Percentiles rank a stretch among this genome's conserved stretches.
These are phyloP conservation scores for Andrena minutula DNA, from an alignment of 2,888 invertebrate species.

Conservation along the genomic window DNA sequence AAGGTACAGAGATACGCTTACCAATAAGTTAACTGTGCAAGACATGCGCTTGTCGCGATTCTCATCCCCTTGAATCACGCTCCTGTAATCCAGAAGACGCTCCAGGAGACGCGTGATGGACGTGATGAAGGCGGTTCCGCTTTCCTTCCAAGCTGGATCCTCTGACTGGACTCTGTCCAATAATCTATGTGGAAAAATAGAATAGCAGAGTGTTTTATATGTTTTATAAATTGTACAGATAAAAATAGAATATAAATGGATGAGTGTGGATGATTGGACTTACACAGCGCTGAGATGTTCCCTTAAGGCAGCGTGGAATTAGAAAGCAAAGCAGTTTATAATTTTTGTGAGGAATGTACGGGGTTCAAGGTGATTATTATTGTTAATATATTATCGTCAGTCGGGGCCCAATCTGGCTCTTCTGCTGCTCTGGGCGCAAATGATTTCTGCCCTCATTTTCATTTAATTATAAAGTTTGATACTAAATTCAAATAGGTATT, in stretches of 20 bases:
- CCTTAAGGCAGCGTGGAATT: slow-evolving; percentile 87
- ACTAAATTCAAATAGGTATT: too few species aligned
- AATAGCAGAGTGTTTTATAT: slow-evolving; percentile 27
- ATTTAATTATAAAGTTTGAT: too few species aligned
- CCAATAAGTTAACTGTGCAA: slow-evolving; percentile 96
- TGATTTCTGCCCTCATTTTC: too few species aligned
- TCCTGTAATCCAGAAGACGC: slow-evolving; percentile 95
- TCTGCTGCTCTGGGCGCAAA: too few species aligned
- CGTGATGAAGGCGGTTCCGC: slow-evolving; percentile 96
- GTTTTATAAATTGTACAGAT: background rate
- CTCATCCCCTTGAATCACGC: slow-evolving; percentile 97
- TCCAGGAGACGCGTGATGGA: slow-evolving; percentile 96
- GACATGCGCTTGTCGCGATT: slow-evolving; percentile 98
- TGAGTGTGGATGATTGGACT: slow-evolving; percentile 86
- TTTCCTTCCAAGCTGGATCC: slow-evolving; percentile 95
- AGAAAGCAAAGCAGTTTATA: slow-evolving; percentile 12
- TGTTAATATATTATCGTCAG: background rate
- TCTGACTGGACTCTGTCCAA: slow-evolving; percentile 94
- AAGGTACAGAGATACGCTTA: slow-evolving; percentile 82
- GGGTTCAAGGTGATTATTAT: background rate
- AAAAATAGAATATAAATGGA: background rate
- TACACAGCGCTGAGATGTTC: slow-evolving; percentile 97
- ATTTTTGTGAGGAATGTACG: background rate
- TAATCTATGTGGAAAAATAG: slow-evolving; percentile 86
- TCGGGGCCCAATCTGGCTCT: too few species aligned